Evolutionary conservation across 92 coral and sea anemone species (phyloP), one percentile per base, ranked within the genome.

Genomic region (Porites rus): DNA sequence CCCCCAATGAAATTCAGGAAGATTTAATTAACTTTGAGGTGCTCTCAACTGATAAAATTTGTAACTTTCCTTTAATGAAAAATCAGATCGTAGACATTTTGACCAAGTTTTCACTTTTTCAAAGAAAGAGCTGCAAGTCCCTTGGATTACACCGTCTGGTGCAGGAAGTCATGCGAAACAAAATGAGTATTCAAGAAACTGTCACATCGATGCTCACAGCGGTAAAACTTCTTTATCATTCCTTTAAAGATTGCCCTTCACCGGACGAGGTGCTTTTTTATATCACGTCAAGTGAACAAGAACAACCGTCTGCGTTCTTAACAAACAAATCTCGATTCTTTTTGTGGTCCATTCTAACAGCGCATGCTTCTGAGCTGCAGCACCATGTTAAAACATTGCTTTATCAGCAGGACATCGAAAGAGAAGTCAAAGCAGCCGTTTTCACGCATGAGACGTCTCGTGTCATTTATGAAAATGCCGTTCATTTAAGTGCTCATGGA

Each of bases 51-150:
- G 86, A 88, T 19, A 78, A 90, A 6, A 82, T 58, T 10, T 22
- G 76, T 59, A 53, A 83, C n/a, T 59, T 88, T 10, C 58, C 58
- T 53, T 53, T 88, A 24, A 91, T 92, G 16, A 86, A 63, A 65
- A 59, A 59, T 4, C 89, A 93, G 71, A 75, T 91, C 22, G 69
- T 95, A 10, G 84, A 86, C 38, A 60, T 95, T 50, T 65, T 95
- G 81, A 91, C 98, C 17, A 88, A 91, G 72, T 95, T 95, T 75
- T 95, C 98, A 22, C 88, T 95, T 4, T 95, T 95, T 81, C 93
- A 92, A 54, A 76, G 79, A 24, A 84, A 64, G 8, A 74, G 82
- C 19, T 86, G 79, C 4, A 83, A 67, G 24, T 94, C 93, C 53
- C 77, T 82, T 59, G 87, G 94, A 52, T 94, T 94, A 54, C 98